Conservation (phyloP, 2,888 invertebrate species). For the Pediacus dermestoides region DNA sequence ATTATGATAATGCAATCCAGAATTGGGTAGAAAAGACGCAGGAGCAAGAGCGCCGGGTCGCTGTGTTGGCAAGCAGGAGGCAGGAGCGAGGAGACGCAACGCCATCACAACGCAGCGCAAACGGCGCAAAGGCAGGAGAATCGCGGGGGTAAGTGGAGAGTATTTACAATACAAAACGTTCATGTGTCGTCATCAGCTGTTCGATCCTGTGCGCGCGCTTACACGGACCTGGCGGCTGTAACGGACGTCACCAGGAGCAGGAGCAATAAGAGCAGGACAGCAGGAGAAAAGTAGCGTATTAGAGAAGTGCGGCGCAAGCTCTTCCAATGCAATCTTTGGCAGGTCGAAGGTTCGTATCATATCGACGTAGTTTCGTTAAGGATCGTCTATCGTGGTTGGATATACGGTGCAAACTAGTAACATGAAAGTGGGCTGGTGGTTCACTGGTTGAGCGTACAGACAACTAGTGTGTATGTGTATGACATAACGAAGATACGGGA, state of each 20-base stretch:
- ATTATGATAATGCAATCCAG: too few species aligned
- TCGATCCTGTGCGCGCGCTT: slow-evolving; percentile 39
- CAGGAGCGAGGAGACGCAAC: too few species aligned
- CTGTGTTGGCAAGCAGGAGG: too few species aligned
- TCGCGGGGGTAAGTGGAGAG: too few species aligned
- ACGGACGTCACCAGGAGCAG: slow-evolving; percentile 10
- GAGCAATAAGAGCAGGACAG: slow-evolving; percentile 11
- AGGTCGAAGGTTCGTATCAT: slow-evolving; percentile 30
- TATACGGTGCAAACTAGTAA: slow-evolving; percentile 34
- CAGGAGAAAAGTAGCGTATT: slow-evolving; percentile 20
- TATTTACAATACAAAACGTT: slow-evolving; percentile 12
- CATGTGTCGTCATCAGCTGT: slow-evolving; percentile 42
- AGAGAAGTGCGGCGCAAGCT: slow-evolving; percentile 27
- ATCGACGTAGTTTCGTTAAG: slow-evolving; percentile 28
- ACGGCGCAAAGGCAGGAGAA: too few species aligned
- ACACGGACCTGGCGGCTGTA: slow-evolving; percentile 13
- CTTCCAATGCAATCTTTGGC: slow-evolving; percentile 36
- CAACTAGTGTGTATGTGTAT: slow-evolving; percentile 40
- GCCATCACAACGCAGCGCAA: too few species aligned
- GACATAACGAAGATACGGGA: slow-evolving; percentile 38
- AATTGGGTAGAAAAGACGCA: too few species aligned
- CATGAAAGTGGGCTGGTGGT: slow-evolving; percentile 45
- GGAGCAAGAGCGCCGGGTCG: too few species aligned
- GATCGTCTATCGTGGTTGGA: slow-evolving; percentile 29
- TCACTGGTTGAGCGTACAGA: slow-evolving; percentile 44